Evolutionary conservation across 1,140 invertebrate genomes (phyloP).

Genomic region (Apis laboriosa): DNA sequence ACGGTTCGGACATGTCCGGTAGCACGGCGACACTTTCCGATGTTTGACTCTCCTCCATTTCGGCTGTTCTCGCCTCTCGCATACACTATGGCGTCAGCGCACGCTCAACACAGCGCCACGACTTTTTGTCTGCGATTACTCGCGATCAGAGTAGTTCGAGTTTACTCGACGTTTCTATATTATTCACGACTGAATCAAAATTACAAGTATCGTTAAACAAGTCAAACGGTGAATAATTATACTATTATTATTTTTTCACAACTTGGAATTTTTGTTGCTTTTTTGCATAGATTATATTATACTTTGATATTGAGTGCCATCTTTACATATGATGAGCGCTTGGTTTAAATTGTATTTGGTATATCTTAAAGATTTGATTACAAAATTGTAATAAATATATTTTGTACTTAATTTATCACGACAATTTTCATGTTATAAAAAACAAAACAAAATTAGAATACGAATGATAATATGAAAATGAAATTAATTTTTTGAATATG

Average conservation of each 20-base stretch:
- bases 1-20: constrained; percentile 83
- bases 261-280: not conserved
- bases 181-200: constrained; percentile 4
- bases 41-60: constrained; percentile 82
- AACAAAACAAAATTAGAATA: not conserved
- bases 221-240: not conserved
- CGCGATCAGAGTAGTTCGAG: constrained; percentile 22
- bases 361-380: too few relatives aligned
- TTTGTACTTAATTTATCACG: not conserved
- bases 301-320: constrained; percentile 24
- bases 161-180: not conserved
- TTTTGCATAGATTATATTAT: not conserved
- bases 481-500: not conserved
- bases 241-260: constrained; percentile 14
- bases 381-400: not conserved
- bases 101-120: constrained; percentile 46
- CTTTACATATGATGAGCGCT: constrained; percentile 19
- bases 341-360: not conserved
- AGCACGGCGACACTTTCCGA: constrained; percentile 83
- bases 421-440: not conserved
- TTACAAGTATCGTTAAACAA: not conserved
- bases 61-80: constrained; percentile 74
- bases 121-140: constrained; percentile 25
- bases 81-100: constrained; percentile 58
- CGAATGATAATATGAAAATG: not conserved